phyloP scores from a whole-genome alignment of 2,888 invertebrate species.

The Pachydiplax longipennis region DNA sequence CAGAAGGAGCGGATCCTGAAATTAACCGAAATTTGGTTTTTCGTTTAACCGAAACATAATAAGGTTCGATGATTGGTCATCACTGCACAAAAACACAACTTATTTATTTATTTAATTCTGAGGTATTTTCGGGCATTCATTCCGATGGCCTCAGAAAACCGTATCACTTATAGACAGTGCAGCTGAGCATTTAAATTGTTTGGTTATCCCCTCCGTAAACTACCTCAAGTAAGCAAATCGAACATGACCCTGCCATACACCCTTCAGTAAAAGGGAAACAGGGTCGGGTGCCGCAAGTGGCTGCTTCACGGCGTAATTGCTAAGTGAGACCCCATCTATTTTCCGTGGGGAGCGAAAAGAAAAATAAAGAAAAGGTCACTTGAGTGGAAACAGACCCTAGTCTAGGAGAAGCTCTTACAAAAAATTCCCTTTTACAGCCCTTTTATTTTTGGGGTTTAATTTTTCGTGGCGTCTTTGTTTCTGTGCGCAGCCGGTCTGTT shows the following conservation, averaged over 20 bases:
- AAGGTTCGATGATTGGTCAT: too few relatives aligned
- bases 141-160: too few relatives aligned
- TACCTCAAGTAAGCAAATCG: not conserved
- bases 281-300: not conserved
- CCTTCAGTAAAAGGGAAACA: not conserved
- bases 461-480: not conserved
- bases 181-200: not conserved
- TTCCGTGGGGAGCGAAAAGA: not conserved
- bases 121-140: too few relatives aligned
- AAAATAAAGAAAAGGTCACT: not conserved
- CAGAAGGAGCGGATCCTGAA: too few relatives aligned
- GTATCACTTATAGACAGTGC: too few relatives aligned
- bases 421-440: not conserved
- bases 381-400: not conserved
- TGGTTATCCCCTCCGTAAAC: not conserved
- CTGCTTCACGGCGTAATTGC: not conserved
- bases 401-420: not conserved
- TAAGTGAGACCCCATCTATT: slow-evolving; percentile 11
- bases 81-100: too few relatives aligned
- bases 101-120: too few relatives aligned
- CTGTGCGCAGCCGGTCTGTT: not conserved
- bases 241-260: not conserved
- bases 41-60: too few relatives aligned
- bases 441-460: not conserved
- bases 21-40: too few relatives aligned